These are phyloP conservation scores for Macrochelys suwanniensis DNA, from an alignment of 2,797 vertebrate species.

Conservation along the genomic window DNA sequence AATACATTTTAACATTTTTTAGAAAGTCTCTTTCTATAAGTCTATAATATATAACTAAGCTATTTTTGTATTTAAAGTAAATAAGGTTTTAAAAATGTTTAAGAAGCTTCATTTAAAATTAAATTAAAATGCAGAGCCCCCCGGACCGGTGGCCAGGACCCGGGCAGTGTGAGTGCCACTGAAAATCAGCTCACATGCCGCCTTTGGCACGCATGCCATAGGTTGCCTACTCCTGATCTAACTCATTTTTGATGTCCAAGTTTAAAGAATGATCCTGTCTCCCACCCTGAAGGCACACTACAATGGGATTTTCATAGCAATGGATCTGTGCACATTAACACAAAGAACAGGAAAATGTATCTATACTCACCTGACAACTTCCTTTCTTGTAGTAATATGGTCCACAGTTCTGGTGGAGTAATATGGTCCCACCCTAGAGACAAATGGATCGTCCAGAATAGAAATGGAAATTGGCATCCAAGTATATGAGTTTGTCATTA, in stretches of 20 bases:
- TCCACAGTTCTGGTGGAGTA: neutral
- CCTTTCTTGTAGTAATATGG: neutral
- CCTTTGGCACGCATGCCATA: too few relatives aligned
- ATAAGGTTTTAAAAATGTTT: too few relatives aligned
- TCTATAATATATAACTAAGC: too few relatives aligned
- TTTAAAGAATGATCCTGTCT: neutral
- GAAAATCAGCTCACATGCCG: too few relatives aligned
- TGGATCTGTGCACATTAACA: neutral
- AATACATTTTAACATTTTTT: too few relatives aligned
- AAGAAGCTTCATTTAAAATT: too few relatives aligned
- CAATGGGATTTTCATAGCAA: neutral
- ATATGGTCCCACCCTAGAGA: neutral
- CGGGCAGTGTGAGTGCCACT: too few relatives aligned
- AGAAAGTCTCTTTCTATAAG: too few relatives aligned
- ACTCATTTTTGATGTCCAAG: neutral
- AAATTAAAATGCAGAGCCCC: too few relatives aligned
- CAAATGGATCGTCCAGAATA: neutral
- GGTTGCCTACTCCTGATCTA: too few relatives aligned
- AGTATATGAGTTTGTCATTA: neutral
- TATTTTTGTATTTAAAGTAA: too few relatives aligned
- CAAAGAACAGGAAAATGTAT: neutral
- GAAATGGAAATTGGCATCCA: neutral
- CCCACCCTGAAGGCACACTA: neutral
- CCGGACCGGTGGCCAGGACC: too few relatives aligned
- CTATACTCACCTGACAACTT: neutral